phyloP scores from a whole-genome alignment of 2,888 invertebrate species.

The Aquatica leii region DNA sequence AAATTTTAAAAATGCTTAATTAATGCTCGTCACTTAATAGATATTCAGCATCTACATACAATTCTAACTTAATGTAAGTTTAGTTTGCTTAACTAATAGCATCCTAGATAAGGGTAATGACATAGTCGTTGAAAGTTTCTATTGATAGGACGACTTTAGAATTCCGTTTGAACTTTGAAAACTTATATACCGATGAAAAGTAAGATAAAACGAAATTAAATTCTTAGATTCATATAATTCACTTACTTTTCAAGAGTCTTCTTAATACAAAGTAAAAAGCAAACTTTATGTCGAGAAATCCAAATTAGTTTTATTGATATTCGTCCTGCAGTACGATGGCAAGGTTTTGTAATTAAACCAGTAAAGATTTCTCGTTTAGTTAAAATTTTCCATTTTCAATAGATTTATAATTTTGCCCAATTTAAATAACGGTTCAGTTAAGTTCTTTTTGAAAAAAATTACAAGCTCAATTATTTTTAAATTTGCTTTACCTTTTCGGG shows the following conservation, averaged over 20 bases:
- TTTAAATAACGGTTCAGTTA: too few species aligned
- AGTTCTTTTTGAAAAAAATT: too few species aligned
- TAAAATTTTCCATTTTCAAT: background rate
- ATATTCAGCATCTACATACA: background rate
- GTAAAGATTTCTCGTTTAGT: conserved; percentile 4
- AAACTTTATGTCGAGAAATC: conserved; percentile 22
- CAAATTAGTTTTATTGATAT: conserved; percentile 24
- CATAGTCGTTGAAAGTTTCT: conserved; percentile 24
- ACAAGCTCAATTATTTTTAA: too few species aligned
- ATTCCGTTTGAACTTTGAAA: conserved; percentile 31
- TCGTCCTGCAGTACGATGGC: conserved; percentile 14
- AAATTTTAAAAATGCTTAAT: background rate
- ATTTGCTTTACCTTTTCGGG: too few species aligned
- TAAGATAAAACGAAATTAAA: conserved; percentile 28
- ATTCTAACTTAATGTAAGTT: conserved; percentile 9
- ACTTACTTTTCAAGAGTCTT: conserved; percentile 23
- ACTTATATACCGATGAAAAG: conserved; percentile 30
- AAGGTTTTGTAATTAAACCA: conserved; percentile 24
- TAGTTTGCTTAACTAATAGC: conserved; percentile 30
- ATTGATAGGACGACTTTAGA: conserved; percentile 23
- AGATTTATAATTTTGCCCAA: too few species aligned
- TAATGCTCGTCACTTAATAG: background rate
- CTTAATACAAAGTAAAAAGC: conserved; percentile 20
- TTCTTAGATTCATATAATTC: conserved; percentile 26
- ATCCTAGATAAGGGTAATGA: conserved; percentile 30